Base-by-base conservation (phyloP, 2,888 invertebrate genomes). In the Sarcophaga variegata region DNA sequence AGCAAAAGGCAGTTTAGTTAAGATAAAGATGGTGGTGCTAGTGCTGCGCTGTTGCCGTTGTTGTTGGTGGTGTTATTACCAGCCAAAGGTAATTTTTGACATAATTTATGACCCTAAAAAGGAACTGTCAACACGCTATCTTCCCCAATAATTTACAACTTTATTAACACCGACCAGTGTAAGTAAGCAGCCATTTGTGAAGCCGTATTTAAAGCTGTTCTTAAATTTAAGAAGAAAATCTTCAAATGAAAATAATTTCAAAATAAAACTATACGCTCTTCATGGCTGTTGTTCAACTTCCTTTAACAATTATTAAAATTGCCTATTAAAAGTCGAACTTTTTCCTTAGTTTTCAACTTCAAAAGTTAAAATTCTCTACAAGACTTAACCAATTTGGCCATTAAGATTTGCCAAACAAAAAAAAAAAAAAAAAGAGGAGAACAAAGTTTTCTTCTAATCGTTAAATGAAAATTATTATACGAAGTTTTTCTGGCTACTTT, bases 71-170 rank as follows among this genome's bases (percentile, higher is more conserved):
- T 59, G 72, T 4, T 75, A 60, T 12, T 62, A 71, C 62, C 25
- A 83, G 45, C 37, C 54, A 63, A 78, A 87, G 87, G 84, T 84
- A 84, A 87, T 81, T 81, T 81, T 63, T 66, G 54, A 54, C 59
- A 81, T 84, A 87, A 87, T 87, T 87, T 87, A 87, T 87, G 74
- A 78, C 81, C 20, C 14, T 3, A 27, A 76, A 87, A 81, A 77
- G 77, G 60, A 81, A 84, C 78, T 84, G 87, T 87, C 84, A 87
- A 71, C 84, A 84, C 78, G 81, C 62, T 87, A 87, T 87, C 83
- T 83, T 20, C 4, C 4, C 60, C 17, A 37, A 84, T 81, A 87
- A 84, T 84, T 87, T 81, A 87, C 66, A 66, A 67, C 74, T 69
- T 49, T 72, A 17, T 59, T 67, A 80, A 45, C 69, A 45, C 45